Evolutionary conservation across 2,888 invertebrate genomes (phyloP).

Genomic region (Metopia argyrocephala): DNA sequence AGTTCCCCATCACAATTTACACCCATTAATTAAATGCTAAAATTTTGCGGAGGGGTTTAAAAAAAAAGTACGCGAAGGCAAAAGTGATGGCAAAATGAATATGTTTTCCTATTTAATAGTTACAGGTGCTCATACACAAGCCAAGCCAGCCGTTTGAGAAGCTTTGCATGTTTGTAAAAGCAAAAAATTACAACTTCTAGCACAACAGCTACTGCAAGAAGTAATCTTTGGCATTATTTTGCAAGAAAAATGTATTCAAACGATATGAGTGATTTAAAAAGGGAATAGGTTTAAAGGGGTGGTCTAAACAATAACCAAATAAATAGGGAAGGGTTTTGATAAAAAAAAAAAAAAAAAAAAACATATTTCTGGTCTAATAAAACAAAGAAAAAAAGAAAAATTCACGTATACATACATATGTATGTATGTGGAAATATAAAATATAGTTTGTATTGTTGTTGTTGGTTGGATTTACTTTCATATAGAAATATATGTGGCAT

Average conservation of each 20-base stretch:
- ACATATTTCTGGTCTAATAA: slow-evolving; percentile 37
- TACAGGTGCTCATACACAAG: too few species aligned
- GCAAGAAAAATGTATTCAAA: background rate
- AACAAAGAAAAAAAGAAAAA: background rate
- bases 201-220: too few species aligned
- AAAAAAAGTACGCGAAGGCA: too few species aligned
- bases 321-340: background rate
- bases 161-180: too few species aligned
- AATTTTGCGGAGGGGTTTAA: too few species aligned
- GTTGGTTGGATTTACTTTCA: background rate
- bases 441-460: background rate
- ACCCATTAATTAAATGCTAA: background rate
- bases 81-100: too few species aligned
- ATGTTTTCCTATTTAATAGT: too few species aligned
- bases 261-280: slow-evolving; percentile 43
- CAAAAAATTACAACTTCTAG: background rate
- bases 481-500: slow-evolving; percentile 1
- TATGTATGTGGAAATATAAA: background rate
- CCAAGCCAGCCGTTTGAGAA: too few species aligned
- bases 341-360: background rate
- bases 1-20: background rate
- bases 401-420: background rate
- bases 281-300: slow-evolving; percentile 8
- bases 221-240: background rate
- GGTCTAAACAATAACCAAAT: background rate